Evolutionary conservation across 2,888 invertebrate genomes (phyloP), one percentile per base, ranked within the genome.

Genomic region (Leptura quadrifasciata): DNA sequence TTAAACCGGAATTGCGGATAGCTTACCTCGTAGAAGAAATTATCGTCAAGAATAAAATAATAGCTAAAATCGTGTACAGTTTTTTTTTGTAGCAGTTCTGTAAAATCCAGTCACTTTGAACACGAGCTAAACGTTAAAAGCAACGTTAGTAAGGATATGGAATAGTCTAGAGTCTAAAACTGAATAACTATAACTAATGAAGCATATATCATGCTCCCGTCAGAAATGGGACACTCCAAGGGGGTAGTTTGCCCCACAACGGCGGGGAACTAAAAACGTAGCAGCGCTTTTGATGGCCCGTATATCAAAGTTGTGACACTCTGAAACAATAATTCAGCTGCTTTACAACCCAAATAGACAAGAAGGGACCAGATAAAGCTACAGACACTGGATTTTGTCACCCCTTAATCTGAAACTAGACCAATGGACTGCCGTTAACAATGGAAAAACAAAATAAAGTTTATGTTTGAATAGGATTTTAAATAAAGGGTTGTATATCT

Each of bases 271-370:
- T 85, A 86, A 86, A 86, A 86, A 86, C 85, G 83, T 81, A 83
- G 83, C 84, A 82, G 81, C 84, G 86, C 85, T 86, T 86, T 85
- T 88, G 88, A 88, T 86, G 87, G 86, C 85, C 86, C 86, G 88
- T 88, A 88, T 88, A 88, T 88, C 88, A 88, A 88, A 87, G 82
- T 84, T 85, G 81, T 88, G 88, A 88, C 88, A 88, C 86, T 81
- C 86, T 86, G 87, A 87, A 88, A 88, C 88, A 88, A 88, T 88
- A 88, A 88, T 86, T 88, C 88, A 88, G 85, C 85, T 86, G 88
- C 87, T 88, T 88, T 88, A 87, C 87, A 87, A 83, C 86, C 86
- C 86, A 86, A 87, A 87, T 87, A 87, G 87, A 88, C 88, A 87
- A 86, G 86, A 84, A 86, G 85, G 85, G 85, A 80, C 79, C 79